phyloP scores from a whole-genome alignment of 2,888 invertebrate species.

The Watsonalla binaria region DNA sequence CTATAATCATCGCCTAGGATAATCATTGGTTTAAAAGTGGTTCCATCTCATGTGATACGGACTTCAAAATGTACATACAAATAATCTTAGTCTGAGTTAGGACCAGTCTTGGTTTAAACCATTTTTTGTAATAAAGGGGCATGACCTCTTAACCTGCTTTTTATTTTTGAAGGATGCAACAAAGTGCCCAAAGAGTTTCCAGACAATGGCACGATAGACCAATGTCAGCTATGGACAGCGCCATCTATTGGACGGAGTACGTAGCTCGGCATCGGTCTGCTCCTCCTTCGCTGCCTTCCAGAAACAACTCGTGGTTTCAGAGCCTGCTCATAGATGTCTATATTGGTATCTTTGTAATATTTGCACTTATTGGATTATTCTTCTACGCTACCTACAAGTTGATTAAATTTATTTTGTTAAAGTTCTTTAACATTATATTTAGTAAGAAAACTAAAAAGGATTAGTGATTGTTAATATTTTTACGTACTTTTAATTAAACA shows the following conservation, averaged over 20 bases:
- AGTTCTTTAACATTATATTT: too few species aligned
- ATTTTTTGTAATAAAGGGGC: too few species aligned
- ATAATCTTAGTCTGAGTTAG: too few species aligned
- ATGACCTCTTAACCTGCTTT: not conserved
- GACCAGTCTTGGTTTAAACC: too few species aligned
- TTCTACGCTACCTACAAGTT: constrained; percentile 25
- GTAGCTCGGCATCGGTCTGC: constrained; percentile 69
- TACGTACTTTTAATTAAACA: too few species aligned
- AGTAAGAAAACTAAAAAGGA: too few species aligned
- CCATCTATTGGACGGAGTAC: constrained; percentile 82
- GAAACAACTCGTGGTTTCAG: constrained; percentile 41
- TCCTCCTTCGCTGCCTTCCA: constrained; percentile 42
- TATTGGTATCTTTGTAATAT: constrained; percentile 27
- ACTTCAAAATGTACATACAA: too few species aligned
- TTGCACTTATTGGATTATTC: constrained; percentile 21
- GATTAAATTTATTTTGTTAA: constrained; percentile 20
- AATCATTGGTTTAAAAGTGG: too few species aligned
- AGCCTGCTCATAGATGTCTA: constrained; percentile 49
- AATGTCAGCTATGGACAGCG: constrained; percentile 75
- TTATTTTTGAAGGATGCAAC: constrained; percentile 44
- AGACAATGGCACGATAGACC: constrained; percentile 77
- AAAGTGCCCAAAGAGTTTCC: constrained; percentile 67
- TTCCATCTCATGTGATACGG: too few species aligned
- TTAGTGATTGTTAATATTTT: too few species aligned
- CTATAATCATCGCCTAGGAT: too few species aligned